Evolutionary conservation across 2,888 invertebrate genomes (phyloP).

Genomic region (Ophion slaviceki): DNA sequence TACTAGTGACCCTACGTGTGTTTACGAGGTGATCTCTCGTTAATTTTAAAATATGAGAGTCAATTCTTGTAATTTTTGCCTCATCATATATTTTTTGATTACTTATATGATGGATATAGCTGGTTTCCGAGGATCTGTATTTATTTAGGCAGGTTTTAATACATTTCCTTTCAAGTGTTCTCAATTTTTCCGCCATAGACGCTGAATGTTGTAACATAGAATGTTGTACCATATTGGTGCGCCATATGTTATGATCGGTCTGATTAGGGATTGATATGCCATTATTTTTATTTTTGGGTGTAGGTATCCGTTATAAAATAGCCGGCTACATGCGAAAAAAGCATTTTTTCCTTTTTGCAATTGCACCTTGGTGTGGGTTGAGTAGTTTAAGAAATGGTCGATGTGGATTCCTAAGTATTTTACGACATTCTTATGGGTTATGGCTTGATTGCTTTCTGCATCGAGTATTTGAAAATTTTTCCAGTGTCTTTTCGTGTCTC

Average conservation of each 20-base stretch:
- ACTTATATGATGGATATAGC: slow-evolving; percentile 32
- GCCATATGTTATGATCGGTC: slow-evolving; percentile 37
- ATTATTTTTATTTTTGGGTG: slow-evolving; percentile 47
- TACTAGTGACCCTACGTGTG: neutral
- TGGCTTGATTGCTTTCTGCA: neutral
- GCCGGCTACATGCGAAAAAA: slow-evolving; percentile 27
- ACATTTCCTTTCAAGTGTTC: slow-evolving; percentile 42
- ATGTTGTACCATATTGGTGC: slow-evolving; percentile 26
- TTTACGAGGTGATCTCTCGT: slow-evolving; percentile 50
- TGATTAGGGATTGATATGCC: slow-evolving; percentile 48
- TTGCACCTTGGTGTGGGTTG: slow-evolving; percentile 50
- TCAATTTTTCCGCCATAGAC: slow-evolving; percentile 11
- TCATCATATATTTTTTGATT: slow-evolving; percentile 56
- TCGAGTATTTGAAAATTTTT: slow-evolving; percentile 30
- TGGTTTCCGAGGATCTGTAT: slow-evolving; percentile 23
- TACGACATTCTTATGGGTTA: slow-evolving; percentile 53
- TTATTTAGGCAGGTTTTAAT: slow-evolving; percentile 17
- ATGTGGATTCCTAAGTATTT: slow-evolving; percentile 66
- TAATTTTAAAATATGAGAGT: slow-evolving; percentile 46
- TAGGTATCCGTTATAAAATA: slow-evolving; percentile 63
- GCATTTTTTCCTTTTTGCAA: slow-evolving; percentile 63
- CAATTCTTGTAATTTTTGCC: slow-evolving; percentile 52
- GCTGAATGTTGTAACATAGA: too few relatives aligned
- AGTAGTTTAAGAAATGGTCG: slow-evolving; percentile 20
- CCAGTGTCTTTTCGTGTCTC: slow-evolving; percentile 49